phyloP scores from a whole-genome alignment of 1,140 invertebrate species.

The Rhyacophila brunnea region DNA sequence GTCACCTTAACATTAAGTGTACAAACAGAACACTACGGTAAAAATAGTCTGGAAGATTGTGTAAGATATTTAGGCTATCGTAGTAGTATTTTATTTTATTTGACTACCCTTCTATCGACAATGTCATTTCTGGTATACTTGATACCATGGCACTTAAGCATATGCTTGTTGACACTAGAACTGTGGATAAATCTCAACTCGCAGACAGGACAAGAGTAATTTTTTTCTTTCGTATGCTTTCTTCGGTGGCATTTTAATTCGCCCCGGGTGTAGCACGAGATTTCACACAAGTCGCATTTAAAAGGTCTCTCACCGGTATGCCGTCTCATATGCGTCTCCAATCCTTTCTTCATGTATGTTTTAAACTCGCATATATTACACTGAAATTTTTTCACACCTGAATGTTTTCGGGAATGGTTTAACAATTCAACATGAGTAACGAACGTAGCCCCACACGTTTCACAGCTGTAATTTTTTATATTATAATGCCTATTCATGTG shows the following conservation, averaged over 20 bases:
- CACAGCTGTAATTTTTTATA: constrained; percentile 50
- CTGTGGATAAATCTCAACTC: constrained; percentile 52
- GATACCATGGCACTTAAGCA: constrained; percentile 45
- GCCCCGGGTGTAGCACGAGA: constrained; percentile 45
- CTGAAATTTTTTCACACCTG: constrained; percentile 41
- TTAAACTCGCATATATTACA: constrained; percentile 53
- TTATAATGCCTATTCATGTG: constrained; percentile 52
- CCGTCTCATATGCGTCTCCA: constrained; percentile 50
- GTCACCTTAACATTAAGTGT: no score
- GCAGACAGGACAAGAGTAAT: constrained; percentile 57
- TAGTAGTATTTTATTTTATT: constrained; percentile 9
- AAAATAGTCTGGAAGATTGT: not conserved
- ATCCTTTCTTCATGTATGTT: constrained; percentile 50
- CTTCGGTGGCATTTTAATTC: constrained; percentile 50
- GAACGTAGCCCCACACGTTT: constrained; percentile 51
- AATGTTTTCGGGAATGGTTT: constrained; percentile 50
- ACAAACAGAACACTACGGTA: not conserved
- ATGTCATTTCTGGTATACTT: constrained; percentile 45
- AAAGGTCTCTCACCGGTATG: constrained; percentile 48
- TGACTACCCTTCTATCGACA: constrained; percentile 27
- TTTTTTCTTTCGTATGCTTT: constrained; percentile 58
- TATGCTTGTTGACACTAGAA: constrained; percentile 50
- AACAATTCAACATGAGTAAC: constrained; percentile 47
- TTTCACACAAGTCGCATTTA: constrained; percentile 46
- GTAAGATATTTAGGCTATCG: not conserved